Percentiles rank a stretch among this genome's conserved stretches.
These are phyloP conservation scores for Trissoscelio sp. DNA, from an alignment of 2,888 invertebrate genomes.

Conservation along the genomic window DNA sequence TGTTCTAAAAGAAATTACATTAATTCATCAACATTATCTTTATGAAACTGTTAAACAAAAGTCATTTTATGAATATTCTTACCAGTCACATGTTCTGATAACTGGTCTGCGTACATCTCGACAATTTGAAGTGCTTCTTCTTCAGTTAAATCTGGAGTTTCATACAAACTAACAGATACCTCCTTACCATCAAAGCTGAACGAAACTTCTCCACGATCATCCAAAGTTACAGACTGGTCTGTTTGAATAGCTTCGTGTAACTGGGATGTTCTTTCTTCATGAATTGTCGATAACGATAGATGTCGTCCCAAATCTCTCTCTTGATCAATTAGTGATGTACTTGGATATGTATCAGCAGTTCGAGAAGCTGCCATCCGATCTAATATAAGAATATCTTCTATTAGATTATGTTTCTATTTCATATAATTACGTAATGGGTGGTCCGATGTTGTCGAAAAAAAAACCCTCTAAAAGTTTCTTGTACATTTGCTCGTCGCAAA, in stretches of 20 bases:
- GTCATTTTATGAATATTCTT: conserved; percentile 71
- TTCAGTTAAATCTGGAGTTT: conserved; percentile 96
- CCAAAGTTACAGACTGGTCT: conserved; percentile 88
- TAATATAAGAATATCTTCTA: conserved; percentile 21
- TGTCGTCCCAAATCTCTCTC: conserved; percentile 87
- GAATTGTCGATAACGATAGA: conserved; percentile 94
- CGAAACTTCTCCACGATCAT: conserved; percentile 93
- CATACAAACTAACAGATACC: conserved; percentile 94
- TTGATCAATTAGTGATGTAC: conserved; percentile 80
- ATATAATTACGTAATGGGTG: no score
- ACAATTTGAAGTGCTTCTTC: conserved; percentile 96
- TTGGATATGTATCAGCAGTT: conserved; percentile 44
- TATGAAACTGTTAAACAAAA: no score
- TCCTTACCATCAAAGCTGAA: conserved; percentile 96
- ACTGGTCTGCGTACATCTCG: conserved; percentile 97
- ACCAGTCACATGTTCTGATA: conserved; percentile 93
- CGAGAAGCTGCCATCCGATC: conserved; percentile 37
- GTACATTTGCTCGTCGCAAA: no score
- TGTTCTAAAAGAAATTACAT: conserved; percentile 85
- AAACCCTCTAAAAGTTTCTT: no score
- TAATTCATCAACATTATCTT: conserved; percentile 5
- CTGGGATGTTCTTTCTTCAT: conserved; percentile 95
- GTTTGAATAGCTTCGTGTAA: conserved; percentile 93
- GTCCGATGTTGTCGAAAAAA: no score
- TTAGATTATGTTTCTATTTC: no score